Base-by-base conservation (phyloP, 2,113 vertebrate species). In the Albula glossodonta region DNA sequence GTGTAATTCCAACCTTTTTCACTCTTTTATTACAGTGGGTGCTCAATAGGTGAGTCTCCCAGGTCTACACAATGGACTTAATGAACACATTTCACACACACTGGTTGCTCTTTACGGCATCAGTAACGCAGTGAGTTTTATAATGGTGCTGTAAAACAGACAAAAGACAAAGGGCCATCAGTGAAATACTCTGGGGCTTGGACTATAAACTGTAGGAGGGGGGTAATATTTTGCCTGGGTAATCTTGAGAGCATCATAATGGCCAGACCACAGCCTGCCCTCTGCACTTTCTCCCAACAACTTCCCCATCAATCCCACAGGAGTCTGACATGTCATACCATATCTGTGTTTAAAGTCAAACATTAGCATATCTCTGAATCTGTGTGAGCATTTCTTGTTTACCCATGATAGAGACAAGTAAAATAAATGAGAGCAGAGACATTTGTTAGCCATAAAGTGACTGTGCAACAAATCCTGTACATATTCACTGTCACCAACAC, bases 111-210 rank as follows among this genome's bases (percentile, higher is more conserved):
- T 95, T 94, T 92, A 94, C 87, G 88, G 92, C 83, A 89, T 88
- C 89, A 87, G 91, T 92, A 92, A 90, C 92, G 87, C 87, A 53
- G 60, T 87, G 60, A 88, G 88, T 91, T 94, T 95, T 95, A 95
- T 90, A 91, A 89, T 50, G 48, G 78, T 15, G 90, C 89, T 90
- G 91, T 95, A 95, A 95, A 95, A 89, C 88, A 91, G 91, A 91
- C 90, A 91, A 93, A 91, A 93, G 92, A 94, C 94, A 95, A 95
- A 95, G 94, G 94, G 93, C 90, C 52, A 17, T 63, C 81, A 84
- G 89, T 91, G 89, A 92, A 93, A 83, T 56, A 74, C 90, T 89
- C 92, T 82, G 90, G 89, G 88, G 84, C 60, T 86, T 89, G 88
- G 88, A 87, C 90, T 85, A 8, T 50, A 19, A 25, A 79, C 77